Evolutionary conservation across 2,113 vertebrate genomes (phyloP).

Genomic region (Nematolebias whitei): DNA sequence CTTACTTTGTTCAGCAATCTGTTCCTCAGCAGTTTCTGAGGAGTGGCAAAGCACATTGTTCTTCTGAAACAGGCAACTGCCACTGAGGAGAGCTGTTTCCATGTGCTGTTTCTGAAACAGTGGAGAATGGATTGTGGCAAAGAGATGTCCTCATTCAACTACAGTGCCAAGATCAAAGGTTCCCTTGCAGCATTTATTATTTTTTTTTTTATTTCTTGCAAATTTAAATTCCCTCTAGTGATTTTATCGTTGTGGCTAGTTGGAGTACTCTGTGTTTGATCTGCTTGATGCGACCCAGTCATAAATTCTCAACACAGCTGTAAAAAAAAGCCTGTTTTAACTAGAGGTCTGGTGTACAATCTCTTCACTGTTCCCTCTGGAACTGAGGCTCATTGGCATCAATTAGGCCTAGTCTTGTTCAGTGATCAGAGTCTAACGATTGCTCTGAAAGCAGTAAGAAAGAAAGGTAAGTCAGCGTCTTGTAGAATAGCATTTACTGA

Average conservation of each 20-base stretch:
- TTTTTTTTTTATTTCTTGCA: neutral
- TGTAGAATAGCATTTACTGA: slow-evolving; percentile 62
- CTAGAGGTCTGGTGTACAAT: slow-evolving; percentile 39
- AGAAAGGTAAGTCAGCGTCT: slow-evolving; percentile 63
- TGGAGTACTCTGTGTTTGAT: neutral
- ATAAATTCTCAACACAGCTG: slow-evolving; percentile 18
- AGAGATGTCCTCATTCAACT: neutral
- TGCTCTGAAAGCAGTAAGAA: slow-evolving; percentile 67
- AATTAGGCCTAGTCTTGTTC: slow-evolving; percentile 76
- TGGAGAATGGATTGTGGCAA: neutral
- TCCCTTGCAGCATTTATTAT: neutral
- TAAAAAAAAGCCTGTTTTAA: slow-evolving; percentile 24
- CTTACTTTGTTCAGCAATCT: neutral
- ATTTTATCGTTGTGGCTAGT: neutral
- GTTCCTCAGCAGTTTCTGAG: neutral
- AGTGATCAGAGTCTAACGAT: slow-evolving; percentile 74
- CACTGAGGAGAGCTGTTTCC: neutral
- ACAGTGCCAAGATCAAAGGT: neutral
- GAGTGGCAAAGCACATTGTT: neutral
- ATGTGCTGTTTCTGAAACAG: neutral
- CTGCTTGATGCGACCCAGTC: neutral
- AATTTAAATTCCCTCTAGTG: neutral
- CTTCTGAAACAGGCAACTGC: neutral
- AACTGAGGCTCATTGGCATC: slow-evolving; percentile 72
- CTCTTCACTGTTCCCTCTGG: slow-evolving; percentile 46